Evolutionary conservation across 1,140 invertebrate genomes (phyloP).

Genomic region (Heliconius himera): DNA sequence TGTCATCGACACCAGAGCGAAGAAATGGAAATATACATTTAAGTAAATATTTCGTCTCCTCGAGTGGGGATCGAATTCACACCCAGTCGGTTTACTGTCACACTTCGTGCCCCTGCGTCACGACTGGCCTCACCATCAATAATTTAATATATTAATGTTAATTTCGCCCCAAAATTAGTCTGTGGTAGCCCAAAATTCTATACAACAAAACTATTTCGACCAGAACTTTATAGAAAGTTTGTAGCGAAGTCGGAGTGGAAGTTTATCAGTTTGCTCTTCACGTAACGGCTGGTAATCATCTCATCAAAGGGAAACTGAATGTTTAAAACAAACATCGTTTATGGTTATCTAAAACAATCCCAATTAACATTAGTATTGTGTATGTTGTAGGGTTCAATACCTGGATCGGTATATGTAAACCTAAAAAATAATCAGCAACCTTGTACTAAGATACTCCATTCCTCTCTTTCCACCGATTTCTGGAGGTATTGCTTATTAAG

Average conservation of each 20-base stretch:
- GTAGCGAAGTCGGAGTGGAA: constrained; percentile 28
- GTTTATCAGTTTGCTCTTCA: constrained; percentile 38
- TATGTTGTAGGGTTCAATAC: background rate
- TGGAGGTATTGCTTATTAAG: too few relatives aligned
- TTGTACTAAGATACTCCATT: too few relatives aligned
- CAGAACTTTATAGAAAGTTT: constrained; percentile 43
- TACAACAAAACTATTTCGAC: constrained; percentile 42
- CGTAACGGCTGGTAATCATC: constrained; percentile 45
- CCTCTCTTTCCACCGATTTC: too few relatives aligned
- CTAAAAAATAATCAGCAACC: too few relatives aligned
- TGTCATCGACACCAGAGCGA: too few relatives aligned
- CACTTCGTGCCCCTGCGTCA: too few relatives aligned
- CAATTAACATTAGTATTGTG: background rate
- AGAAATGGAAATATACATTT: too few relatives aligned
- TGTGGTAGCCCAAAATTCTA: constrained; percentile 8
- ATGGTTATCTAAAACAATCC: constrained; percentile 9
- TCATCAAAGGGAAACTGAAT: constrained; percentile 43
- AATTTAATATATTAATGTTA: constrained; percentile 28
- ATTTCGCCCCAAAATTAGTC: constrained; percentile 27
- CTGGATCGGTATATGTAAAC: too few relatives aligned
- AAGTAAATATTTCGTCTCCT: too few relatives aligned
- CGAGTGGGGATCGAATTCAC: too few relatives aligned
- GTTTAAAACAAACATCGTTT: constrained; percentile 7
- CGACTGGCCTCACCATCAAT: background rate
- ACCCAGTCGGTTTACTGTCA: too few relatives aligned